Evolutionary conservation across 2,888 invertebrate species (phyloP).

Genomic region (Ornithoptera priamus): DNA sequence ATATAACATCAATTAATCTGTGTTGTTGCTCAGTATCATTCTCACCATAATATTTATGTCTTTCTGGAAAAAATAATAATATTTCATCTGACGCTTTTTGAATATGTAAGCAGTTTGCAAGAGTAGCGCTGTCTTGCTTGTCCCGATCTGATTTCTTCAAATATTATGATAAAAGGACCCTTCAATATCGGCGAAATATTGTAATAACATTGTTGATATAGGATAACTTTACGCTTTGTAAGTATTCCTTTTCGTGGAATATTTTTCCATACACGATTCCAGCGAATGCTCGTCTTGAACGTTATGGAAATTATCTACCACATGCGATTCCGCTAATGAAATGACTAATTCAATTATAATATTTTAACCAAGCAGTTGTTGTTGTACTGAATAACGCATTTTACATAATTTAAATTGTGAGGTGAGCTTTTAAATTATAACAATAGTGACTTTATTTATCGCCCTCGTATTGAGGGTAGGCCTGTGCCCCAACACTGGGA

Average conservation of each 20-base stretch:
- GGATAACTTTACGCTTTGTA: conserved; percentile 26
- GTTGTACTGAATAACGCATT: not conserved
- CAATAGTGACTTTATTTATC: too few relatives aligned
- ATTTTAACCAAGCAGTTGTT: conserved; percentile 3
- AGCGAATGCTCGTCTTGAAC: not conserved
- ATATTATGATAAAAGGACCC: conserved; percentile 56
- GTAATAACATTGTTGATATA: conserved; percentile 41
- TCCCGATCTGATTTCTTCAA: conserved; percentile 43
- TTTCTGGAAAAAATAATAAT: conserved; percentile 29
- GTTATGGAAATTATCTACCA: conserved; percentile 13
- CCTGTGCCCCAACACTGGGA: too few relatives aligned
- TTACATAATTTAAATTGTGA: not conserved
- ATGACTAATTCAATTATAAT: conserved; percentile 22
- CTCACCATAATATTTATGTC: not conserved
- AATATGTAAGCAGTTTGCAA: conserved; percentile 47
- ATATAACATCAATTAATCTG: not conserved
- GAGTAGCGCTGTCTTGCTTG: conserved; percentile 42
- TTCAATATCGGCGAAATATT: conserved; percentile 45
- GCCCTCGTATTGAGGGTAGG: too few relatives aligned
- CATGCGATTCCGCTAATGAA: conserved; percentile 17
- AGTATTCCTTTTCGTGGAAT: conserved; percentile 21
- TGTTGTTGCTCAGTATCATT: not conserved
- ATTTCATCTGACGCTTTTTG: conserved; percentile 47
- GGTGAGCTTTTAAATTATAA: too few relatives aligned
- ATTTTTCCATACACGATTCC: conserved; percentile 19